phyloP scores from a whole-genome alignment of 2,888 invertebrate species.

The Autographa pulchrina region DNA sequence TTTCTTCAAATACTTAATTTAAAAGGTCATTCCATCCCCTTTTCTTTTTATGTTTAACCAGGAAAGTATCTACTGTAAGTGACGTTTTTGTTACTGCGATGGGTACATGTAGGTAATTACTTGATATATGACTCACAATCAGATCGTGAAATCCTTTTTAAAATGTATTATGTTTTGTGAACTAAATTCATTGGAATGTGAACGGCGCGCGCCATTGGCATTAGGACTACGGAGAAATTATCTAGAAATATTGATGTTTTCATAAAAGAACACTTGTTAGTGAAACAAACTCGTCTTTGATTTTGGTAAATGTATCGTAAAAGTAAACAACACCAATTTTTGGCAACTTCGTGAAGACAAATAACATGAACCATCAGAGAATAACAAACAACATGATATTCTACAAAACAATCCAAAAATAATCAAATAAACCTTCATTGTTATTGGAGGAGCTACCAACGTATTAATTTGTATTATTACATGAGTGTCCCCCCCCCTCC shows the following conservation, averaged over 20 bases:
- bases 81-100: neutral
- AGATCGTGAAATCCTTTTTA: neutral
- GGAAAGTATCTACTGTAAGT: neutral
- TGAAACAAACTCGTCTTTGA: too few relatives aligned
- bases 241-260: neutral
- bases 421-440: neutral
- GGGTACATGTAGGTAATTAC: neutral
- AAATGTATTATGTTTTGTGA: neutral
- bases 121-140: neutral
- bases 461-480: slow-evolving; percentile 1
- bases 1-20: too few relatives aligned
- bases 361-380: slow-evolving; percentile 16
- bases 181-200: neutral
- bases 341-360: slow-evolving; percentile 5
- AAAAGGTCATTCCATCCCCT: too few relatives aligned
- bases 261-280: neutral
- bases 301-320: neutral
- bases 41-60: too few relatives aligned
- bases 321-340: neutral
- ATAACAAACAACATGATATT: slow-evolving; percentile 6
- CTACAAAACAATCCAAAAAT: slow-evolving; percentile 13
- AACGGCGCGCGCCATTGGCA: neutral
- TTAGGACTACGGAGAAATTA: neutral
- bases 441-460: neutral
- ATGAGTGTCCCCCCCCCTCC: neutral